Evolutionary conservation across 2,113 vertebrate species (phyloP).

Genomic region (Cygnus atratus): DNA sequence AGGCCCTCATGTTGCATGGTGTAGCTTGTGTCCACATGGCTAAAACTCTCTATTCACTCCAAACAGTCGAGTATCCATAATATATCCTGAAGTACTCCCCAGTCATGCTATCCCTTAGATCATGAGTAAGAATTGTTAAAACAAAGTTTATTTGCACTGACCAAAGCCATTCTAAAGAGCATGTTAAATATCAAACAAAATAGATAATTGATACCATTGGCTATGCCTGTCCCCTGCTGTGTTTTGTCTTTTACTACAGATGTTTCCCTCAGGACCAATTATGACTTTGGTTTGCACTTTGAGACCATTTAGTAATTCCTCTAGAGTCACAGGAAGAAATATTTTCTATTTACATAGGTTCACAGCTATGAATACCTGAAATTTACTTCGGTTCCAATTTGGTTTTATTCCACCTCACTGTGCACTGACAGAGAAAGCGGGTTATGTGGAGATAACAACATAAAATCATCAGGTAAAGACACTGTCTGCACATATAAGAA

Average conservation of each 20-base stretch:
- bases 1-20: fast-evolving
- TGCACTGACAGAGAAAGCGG: not conserved
- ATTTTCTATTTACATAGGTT: not conserved
- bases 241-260: not conserved
- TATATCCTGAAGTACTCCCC: not conserved
- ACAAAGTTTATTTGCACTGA: not conserved
- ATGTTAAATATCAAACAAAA: not conserved
- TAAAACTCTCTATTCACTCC: not conserved
- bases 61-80: not conserved
- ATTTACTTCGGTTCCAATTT: not conserved
- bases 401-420: not conserved
- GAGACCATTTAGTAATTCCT: not conserved
- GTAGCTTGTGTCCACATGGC: not conserved
- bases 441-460: not conserved
- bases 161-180: fast-evolving
- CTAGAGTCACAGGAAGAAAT: not conserved
- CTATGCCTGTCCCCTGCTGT: not conserved
- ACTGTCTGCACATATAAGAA: not conserved
- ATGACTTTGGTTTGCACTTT: not conserved
- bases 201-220: not conserved
- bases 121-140: not conserved
- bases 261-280: not conserved
- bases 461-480: not conserved
- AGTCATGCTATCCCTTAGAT: not conserved
- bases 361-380: not conserved